phyloP scores from a whole-genome alignment of 1,140 invertebrate genomes.

The Sweltsa coloradensis region DNA sequence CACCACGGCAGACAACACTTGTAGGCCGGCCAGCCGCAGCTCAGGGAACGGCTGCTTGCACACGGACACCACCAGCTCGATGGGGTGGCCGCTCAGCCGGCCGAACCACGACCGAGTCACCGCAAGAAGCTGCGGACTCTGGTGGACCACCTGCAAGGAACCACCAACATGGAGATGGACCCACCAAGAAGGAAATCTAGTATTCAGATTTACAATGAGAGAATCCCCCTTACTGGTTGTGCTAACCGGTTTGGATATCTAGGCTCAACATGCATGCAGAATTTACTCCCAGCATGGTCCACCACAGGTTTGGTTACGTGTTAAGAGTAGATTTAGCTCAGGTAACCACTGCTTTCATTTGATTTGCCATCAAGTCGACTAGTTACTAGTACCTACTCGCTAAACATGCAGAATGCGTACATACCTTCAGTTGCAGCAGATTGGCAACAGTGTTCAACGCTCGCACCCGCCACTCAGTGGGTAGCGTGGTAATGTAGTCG shows the following conservation, averaged over 20 bases:
- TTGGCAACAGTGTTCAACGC: constrained; percentile 44
- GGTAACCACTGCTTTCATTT: no score
- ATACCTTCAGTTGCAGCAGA: constrained; percentile 35
- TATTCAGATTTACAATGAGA: no score
- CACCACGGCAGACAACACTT: constrained; percentile 36
- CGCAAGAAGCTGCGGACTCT: constrained; percentile 32
- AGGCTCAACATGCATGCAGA: no score
- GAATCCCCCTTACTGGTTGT: no score
- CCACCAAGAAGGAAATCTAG: no score
- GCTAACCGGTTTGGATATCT: no score
- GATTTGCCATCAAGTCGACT: no score
- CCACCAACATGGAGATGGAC: neutral
- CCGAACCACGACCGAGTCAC: constrained; percentile 47
- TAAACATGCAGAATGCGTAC: no score
- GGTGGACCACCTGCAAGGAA: constrained; percentile 19
- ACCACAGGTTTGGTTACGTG: no score
- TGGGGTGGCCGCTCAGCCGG: constrained; percentile 34
- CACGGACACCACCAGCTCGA: constrained; percentile 38
- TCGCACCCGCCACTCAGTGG: constrained; percentile 44
- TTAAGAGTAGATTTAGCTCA: no score
- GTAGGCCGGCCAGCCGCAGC: constrained; percentile 37
- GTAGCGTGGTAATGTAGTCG: constrained; percentile 38
- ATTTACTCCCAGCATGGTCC: no score
- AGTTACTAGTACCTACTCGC: no score
- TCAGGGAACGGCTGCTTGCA: constrained; percentile 50